Evolutionary conservation across 2,888 invertebrate genomes (phyloP).

Genomic region (Chouioia cunea): DNA sequence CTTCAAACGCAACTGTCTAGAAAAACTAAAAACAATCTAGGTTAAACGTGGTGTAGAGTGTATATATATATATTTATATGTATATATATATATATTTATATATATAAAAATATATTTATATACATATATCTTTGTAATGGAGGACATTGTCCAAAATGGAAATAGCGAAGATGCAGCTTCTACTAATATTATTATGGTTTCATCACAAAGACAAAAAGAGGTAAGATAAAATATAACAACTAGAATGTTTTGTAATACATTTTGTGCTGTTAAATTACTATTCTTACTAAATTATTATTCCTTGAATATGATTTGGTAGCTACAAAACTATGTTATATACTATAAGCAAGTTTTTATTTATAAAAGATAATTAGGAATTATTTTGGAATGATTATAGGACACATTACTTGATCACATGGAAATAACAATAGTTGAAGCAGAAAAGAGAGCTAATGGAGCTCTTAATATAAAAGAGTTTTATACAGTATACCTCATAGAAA

Average conservation of each 20-base stretch:
- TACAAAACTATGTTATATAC: no score
- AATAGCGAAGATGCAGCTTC: conserved; percentile 58
- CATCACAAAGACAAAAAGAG: conserved; percentile 59
- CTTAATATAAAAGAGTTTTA: conserved; percentile 82
- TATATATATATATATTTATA: no score
- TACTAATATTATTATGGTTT: conserved; percentile 54
- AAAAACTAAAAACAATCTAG: no score
- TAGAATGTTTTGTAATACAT: no score
- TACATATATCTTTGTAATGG: no score
- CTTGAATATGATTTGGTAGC: background rate
- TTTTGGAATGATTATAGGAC: conserved; percentile 69
- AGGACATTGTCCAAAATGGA: conserved; percentile 63
- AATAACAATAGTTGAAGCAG: conserved; percentile 82
- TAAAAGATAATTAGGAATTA: background rate
- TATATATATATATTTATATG: no score
- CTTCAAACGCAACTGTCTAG: no score
- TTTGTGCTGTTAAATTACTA: no score
- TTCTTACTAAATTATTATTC: background rate
- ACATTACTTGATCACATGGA: conserved; percentile 79
- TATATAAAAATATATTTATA: no score
- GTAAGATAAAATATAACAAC: conserved; percentile 48
- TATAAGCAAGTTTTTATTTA: conserved; percentile 3
- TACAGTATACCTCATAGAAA: conserved; percentile 83
- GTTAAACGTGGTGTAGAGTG: no score
- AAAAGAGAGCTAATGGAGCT: conserved; percentile 81